Percentiles rank a stretch among this genome's conserved stretches.
phyloP scores from a whole-genome alignment of 2,888 invertebrate species.

The Phaedon cochleariae region DNA sequence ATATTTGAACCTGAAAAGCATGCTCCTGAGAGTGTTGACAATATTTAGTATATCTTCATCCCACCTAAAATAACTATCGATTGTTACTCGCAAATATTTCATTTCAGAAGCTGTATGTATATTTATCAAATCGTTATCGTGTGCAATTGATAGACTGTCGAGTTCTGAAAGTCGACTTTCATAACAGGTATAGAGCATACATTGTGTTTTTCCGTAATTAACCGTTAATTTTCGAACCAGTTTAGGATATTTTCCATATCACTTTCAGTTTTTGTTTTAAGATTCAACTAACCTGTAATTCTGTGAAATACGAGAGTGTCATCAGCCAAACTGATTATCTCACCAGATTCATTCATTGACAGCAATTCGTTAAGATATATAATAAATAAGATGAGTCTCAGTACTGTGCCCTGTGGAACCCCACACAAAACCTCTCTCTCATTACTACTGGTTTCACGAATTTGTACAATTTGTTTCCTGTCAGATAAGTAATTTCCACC shows the following conservation, averaged over 20 bases:
- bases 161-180: not conserved
- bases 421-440: constrained; percentile 1
- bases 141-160: not conserved
- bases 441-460: constrained; percentile 3
- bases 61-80: too few species aligned
- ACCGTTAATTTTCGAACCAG: constrained; percentile 4
- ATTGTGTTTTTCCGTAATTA: constrained; percentile 2
- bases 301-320: not conserved
- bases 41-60: not conserved
- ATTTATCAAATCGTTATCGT: not conserved
- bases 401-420: not conserved
- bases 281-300: not conserved
- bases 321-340: not conserved
- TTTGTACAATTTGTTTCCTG: not conserved
- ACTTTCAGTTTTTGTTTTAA: constrained; percentile 1
- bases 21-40: not conserved
- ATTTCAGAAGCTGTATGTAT: not conserved
- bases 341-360: not conserved
- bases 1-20: too few species aligned
- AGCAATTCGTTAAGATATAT: not conserved
- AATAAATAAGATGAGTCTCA: not conserved
- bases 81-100: not conserved
- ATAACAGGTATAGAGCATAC: not conserved
- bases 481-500: not conserved
- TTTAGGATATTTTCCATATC: not conserved